These are phyloP conservation scores for Phoebastria nigripes DNA, from an alignment of 2,797 vertebrate species.

Conservation along the genomic window DNA sequence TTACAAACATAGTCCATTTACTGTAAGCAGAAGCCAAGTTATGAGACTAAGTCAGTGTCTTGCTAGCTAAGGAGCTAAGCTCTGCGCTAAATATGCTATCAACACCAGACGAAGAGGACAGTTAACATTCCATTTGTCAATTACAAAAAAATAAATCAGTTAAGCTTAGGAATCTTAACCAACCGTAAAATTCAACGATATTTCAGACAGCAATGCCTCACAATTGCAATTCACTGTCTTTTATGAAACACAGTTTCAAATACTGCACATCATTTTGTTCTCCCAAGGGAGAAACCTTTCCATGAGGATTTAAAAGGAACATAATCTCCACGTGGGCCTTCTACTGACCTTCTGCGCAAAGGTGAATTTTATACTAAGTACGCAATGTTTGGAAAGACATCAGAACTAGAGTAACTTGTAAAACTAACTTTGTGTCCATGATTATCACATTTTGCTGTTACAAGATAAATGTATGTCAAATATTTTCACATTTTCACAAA, in stretches of 20 bases:
- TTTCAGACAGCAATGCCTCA: constrained; percentile 19
- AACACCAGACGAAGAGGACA: not conserved
- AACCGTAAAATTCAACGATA: not conserved
- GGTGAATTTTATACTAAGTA: constrained; percentile 11
- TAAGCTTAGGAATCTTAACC: not conserved
- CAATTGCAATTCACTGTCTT: not conserved
- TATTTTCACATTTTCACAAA: constrained; percentile 44
- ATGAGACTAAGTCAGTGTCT: constrained; percentile 26
- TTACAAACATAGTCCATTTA: constrained; percentile 74
- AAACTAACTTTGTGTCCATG: not conserved
- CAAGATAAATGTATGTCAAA: not conserved
- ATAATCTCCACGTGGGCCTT: not conserved
- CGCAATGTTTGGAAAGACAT: not conserved
- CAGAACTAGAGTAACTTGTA: not conserved
- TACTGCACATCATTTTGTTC: not conserved
- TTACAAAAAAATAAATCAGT: not conserved
- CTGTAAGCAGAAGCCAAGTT: constrained; percentile 73
- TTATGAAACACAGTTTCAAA: constrained; percentile 54
- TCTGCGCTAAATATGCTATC: not conserved
- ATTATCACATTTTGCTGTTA: not conserved
- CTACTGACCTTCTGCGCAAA: not conserved
- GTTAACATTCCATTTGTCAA: constrained; percentile 22
- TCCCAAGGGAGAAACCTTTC: not conserved
- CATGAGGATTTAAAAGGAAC: constrained; percentile 14
- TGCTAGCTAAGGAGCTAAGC: constrained; percentile 1